These are phyloP conservation scores for Oreochromis mossambicus DNA, from an alignment of 2,797 vertebrate genomes.

Conservation along the genomic window DNA sequence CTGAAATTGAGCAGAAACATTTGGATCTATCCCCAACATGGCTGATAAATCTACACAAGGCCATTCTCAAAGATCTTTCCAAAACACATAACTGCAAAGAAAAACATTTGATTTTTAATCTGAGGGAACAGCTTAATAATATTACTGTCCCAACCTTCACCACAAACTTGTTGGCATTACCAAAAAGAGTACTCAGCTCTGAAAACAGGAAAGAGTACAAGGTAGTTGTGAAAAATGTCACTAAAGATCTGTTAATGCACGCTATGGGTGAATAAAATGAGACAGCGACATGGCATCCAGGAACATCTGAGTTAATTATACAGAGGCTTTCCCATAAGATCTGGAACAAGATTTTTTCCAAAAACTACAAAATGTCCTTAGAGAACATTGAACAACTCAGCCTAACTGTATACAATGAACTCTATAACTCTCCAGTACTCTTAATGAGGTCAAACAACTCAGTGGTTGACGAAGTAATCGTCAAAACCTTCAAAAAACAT, in stretches of 20 bases:
- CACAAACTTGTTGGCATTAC: neutral
- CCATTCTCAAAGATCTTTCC: neutral
- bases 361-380: neutral
- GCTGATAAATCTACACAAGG: neutral
- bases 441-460: neutral
- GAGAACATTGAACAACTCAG: neutral
- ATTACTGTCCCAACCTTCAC: neutral
- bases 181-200: neutral
- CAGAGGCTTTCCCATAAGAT: neutral
- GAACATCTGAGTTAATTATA: neutral
- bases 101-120: neutral
- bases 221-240: neutral
- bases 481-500: neutral
- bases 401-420: neutral
- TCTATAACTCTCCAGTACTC: neutral
- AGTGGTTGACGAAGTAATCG: neutral
- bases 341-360: neutral
- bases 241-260: neutral
- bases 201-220: neutral
- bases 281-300: neutral
- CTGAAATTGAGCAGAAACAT: neutral
- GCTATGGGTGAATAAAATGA: neutral
- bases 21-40: neutral
- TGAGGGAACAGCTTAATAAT: neutral
- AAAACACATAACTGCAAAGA: neutral